phyloP scores from a whole-genome alignment of 2,113 vertebrate genomes.

The Gymnocephalus cernua region DNA sequence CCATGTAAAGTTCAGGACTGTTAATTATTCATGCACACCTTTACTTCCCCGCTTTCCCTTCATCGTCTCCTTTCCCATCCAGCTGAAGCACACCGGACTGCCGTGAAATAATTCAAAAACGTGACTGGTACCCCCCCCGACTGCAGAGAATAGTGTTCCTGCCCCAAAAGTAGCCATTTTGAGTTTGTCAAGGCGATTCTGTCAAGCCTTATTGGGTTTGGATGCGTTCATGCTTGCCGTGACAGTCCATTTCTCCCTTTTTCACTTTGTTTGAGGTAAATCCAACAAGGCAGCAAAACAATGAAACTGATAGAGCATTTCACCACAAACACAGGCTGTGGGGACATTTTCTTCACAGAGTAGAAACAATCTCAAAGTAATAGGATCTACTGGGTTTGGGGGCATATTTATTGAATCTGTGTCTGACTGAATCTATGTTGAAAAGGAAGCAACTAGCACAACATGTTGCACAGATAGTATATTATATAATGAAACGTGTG shows the following conservation, averaged over 20 bases:
- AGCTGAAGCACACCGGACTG: conserved; percentile 3
- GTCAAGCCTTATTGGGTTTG: conserved; percentile 55
- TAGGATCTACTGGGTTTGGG: conserved; percentile 33
- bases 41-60: conserved; percentile 1
- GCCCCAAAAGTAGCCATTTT: conserved; percentile 52
- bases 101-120: conserved; percentile 61
- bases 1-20: conserved; percentile 65
- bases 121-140: not conserved
- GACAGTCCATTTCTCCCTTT: conserved; percentile 51
- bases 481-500: conserved; percentile 1
- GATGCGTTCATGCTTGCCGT: conserved; percentile 27
- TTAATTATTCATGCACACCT: conserved; percentile 73
- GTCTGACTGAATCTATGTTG: conserved; percentile 24
- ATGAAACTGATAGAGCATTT: conserved; percentile 65
- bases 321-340: conserved; percentile 47
- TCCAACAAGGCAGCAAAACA: conserved; percentile 72
- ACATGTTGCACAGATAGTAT: not conserved
- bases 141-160: conserved; percentile 22
- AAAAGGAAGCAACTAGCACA: conserved; percentile 8
- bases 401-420: conserved; percentile 50
- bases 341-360: conserved; percentile 50
- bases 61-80: conserved; percentile 7
- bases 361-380: conserved; percentile 41
- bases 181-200: conserved; percentile 48
- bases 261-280: conserved; percentile 65